Conservation (phyloP, 2,113 vertebrate species). For the Panthera leo region DNA sequence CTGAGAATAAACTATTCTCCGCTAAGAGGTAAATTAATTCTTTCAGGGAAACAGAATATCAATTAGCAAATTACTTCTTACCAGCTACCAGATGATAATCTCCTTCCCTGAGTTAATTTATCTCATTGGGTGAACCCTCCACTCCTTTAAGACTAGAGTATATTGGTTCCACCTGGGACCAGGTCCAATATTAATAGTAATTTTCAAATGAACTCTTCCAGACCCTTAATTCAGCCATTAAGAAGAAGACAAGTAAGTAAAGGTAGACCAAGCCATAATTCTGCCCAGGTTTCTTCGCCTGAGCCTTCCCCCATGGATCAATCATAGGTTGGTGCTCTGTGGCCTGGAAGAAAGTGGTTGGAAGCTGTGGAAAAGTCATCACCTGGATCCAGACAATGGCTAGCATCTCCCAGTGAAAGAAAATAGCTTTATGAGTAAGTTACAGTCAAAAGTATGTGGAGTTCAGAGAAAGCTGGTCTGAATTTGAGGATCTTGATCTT, state of each 20-base stretch:
- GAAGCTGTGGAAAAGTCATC: not conserved
- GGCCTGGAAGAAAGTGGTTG: not conserved
- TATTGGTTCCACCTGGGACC: constrained; percentile 63
- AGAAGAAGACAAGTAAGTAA: constrained; percentile 56
- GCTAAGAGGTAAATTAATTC: constrained; percentile 48
- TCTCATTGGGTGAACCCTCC: constrained; percentile 37
- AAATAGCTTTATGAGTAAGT: not conserved
- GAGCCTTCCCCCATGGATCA: not conserved
- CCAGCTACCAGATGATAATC: constrained; percentile 19
- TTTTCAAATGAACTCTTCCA: constrained; percentile 65
- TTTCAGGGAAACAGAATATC: constrained; percentile 59
- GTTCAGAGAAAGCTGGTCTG: not conserved
- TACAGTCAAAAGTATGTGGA: not conserved
- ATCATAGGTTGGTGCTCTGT: not conserved
- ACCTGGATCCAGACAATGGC: not conserved
- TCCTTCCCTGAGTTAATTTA: constrained; percentile 63
- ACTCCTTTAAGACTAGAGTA: constrained; percentile 34
- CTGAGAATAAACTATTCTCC: constrained; percentile 29
- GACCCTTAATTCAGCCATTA: constrained; percentile 51
- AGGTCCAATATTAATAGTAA: constrained; percentile 67
- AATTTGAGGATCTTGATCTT: not conserved
- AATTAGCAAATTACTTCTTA: constrained; percentile 66
- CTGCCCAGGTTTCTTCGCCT: not conserved
- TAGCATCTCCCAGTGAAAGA: not conserved
- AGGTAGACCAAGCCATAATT: not conserved